These are phyloP conservation scores for Brienomyrus brachyistius DNA, from an alignment of 2,113 vertebrate genomes.

Conservation along the genomic window DNA sequence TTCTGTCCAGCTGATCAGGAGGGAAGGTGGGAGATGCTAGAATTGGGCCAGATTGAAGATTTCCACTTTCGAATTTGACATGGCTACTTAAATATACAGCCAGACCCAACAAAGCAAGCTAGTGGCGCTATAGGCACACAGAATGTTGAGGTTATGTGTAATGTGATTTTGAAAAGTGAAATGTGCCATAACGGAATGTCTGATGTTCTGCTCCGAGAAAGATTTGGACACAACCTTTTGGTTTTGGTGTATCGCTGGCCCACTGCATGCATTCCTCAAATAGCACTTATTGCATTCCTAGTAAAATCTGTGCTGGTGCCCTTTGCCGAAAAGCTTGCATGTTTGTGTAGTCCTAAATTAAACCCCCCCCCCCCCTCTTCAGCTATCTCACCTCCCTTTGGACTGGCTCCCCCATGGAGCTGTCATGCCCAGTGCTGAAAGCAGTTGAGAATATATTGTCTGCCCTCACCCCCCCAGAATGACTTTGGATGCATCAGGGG, in stretches of 20 bases:
- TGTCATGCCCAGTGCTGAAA: constrained; percentile 19
- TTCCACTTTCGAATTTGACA: neutral
- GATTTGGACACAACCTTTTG: neutral
- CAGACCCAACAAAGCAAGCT: neutral
- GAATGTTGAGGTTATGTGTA: neutral
- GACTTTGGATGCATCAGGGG: neutral
- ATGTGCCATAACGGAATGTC: constrained; percentile 1
- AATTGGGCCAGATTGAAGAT: neutral
- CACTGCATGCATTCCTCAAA: neutral
- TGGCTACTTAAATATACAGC: neutral
- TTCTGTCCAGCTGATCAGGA: neutral
- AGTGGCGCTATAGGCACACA: neutral
- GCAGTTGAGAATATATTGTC: constrained; percentile 22
- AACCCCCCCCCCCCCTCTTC: neutral
- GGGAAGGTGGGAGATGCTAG: neutral
- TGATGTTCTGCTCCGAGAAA: neutral
- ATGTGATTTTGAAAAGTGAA: neutral
- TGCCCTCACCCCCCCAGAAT: neutral
- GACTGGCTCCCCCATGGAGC: neutral
- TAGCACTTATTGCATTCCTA: neutral
- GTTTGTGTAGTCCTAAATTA: neutral
- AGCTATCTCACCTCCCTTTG: neutral
- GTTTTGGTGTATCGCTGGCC: neutral
- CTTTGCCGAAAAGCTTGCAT: neutral
- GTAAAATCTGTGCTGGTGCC: neutral